phyloP scores from a whole-genome alignment of 2,888 invertebrate species.

The Mesochorus sp. region DNA sequence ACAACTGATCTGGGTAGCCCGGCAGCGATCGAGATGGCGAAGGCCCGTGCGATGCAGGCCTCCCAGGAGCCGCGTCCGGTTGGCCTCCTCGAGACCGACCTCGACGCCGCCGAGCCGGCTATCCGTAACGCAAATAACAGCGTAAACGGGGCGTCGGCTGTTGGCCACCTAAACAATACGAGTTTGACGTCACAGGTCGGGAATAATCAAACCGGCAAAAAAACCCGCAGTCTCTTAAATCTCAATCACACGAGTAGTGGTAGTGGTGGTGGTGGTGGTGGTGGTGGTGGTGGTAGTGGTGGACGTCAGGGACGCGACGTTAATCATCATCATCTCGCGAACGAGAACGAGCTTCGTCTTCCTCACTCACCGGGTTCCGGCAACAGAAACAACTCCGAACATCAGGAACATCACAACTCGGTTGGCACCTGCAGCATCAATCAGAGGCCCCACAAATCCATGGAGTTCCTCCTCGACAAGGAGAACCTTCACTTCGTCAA shows the following conservation, averaged over 20 bases:
- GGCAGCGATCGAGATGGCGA: conserved; percentile 82
- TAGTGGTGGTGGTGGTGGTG: no score
- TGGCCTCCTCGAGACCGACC: conserved; percentile 95
- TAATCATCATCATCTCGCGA: conserved; percentile 75
- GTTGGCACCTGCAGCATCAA: conserved; percentile 69
- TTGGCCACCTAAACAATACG: conserved; percentile 72
- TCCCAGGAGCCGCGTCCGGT: conserved; percentile 85
- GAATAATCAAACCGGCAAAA: conserved; percentile 79
- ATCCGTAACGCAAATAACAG: conserved; percentile 49
- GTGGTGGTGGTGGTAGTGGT: no score
- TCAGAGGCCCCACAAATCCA: conserved; percentile 91
- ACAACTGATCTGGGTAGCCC: conserved; percentile 81
- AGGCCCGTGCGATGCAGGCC: conserved; percentile 79
- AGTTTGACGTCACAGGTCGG: conserved; percentile 71
- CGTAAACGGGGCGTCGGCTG: conserved; percentile 80
- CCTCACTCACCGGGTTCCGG: conserved; percentile 79
- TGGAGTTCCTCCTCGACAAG: conserved; percentile 97
- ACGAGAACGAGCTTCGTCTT: conserved; percentile 79
- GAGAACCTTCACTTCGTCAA: conserved; percentile 93
- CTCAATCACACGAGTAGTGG: conserved; percentile 82
- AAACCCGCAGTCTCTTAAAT: conserved; percentile 88
- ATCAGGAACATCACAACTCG: conserved; percentile 71
- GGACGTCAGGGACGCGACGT: conserved; percentile 82
- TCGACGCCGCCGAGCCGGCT: conserved; percentile 87
- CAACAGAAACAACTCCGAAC: conserved; percentile 78